A percentile compares a stretch with the other conserved stretches of the same genome.
phyloP scores from a whole-genome alignment of 2,888 invertebrate species.

The Balanococcus diminutus region DNA sequence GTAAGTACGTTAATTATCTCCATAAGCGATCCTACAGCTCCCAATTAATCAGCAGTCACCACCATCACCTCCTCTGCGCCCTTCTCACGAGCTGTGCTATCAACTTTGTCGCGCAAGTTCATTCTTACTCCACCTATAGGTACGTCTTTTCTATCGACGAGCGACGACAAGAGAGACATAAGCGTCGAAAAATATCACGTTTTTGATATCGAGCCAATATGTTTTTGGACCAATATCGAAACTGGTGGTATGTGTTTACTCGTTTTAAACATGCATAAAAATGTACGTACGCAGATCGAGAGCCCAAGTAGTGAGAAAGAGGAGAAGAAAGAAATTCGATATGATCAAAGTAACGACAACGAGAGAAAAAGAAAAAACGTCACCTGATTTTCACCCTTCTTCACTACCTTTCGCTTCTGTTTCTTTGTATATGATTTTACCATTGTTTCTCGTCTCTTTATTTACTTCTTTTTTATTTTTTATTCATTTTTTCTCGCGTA shows the following conservation, averaged over 20 bases:
- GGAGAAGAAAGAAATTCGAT: background rate
- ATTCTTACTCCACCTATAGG: background rate
- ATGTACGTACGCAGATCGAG: background rate
- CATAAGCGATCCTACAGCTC: too few species aligned
- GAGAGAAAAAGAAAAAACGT: slow-evolving; percentile 1
- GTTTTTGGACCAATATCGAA: slow-evolving; percentile 42
- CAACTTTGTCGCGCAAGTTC: background rate
- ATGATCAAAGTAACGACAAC: background rate
- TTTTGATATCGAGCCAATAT: slow-evolving; percentile 45
- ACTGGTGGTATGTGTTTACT: background rate
- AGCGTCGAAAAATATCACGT: slow-evolving; percentile 16
- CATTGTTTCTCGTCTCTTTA: background rate
- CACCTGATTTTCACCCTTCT: background rate
- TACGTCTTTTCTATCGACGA: background rate
- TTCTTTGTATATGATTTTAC: background rate
- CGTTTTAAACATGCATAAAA: background rate
- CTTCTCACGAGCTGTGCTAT: background rate
- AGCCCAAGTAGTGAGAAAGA: background rate
- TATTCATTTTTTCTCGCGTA: too few species aligned
- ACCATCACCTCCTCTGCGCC: background rate
- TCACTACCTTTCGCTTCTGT: background rate
- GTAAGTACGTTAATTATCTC: too few species aligned
- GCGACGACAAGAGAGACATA: background rate
- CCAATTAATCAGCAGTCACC: background rate
- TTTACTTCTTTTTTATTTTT: background rate